Evolutionary conservation across 2,113 vertebrate genomes (phyloP), one percentile per base, ranked within the genome.

Genomic region (Myotis davidii): DNA sequence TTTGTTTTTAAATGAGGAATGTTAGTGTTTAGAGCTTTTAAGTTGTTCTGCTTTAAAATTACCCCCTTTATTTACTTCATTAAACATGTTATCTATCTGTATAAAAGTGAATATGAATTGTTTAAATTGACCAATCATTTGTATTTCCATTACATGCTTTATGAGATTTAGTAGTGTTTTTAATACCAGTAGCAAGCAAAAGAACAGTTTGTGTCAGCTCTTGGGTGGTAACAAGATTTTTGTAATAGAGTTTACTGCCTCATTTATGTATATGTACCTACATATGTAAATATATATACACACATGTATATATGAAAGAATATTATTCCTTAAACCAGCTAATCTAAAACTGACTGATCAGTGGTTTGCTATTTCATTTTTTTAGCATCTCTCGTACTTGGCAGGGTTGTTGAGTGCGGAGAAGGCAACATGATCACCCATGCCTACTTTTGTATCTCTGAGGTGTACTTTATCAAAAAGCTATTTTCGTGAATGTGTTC

Each of bases 1-100:
- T 95, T 91, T 97, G 65, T 76, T 97, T 94, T 92, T 73, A 82
- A 85, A 76, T 76, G 50, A 85, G 64, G 37, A 27, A 0, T 45
- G 27, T 73, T 91, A 37, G 29, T 73, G 18, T 90, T 94, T 18
- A 56, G 76, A 92, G 17, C 29, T 50, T 88, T 65, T 87, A 56
- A 59, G 7, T 61, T 83, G 89, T 84, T 88, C 5, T 59, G 9
- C 78, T 93, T 95, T 85, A 84, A 81, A 92, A 39, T 77, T 69
- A 37, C 37, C 23, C 29, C 23, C 12, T 91, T 93, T 70, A 65
- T 78, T 86, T 54, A 25, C n/a, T 91, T 94, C 69, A 56, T 64
- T 64, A 90, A 93, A 27, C 48, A 50, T 88, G 54, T 94, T 78
- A 37, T 32, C 1, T 86, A 11, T 79, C 27, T 54, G 0, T 42